phyloP scores from a whole-genome alignment of 1,140 invertebrate species.

The Listronotus oregonensis region DNA sequence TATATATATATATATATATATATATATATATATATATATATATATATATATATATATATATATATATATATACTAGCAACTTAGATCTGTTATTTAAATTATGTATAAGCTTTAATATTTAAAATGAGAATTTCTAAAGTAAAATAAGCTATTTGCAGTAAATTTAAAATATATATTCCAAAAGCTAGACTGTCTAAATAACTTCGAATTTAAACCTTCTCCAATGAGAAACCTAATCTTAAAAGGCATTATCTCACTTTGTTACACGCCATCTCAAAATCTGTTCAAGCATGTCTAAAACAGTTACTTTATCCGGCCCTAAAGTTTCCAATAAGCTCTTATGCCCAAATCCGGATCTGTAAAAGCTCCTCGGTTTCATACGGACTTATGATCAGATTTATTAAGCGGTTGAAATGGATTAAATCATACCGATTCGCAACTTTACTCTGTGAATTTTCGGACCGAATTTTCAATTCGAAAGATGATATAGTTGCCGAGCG shows the following conservation, averaged over 20 bases:
- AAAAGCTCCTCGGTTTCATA: background rate
- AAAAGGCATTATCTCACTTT: background rate
- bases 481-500: background rate
- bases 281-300: constrained; percentile 5
- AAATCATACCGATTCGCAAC: background rate
- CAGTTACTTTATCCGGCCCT: background rate
- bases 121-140: too few species aligned
- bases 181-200: too few species aligned
- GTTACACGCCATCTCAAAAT: background rate
- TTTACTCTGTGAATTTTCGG: background rate
- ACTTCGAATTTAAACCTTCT: background rate
- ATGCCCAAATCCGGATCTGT: constrained; percentile 4
- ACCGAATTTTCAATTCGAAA: constrained; percentile 2
- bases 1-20: too few species aligned
- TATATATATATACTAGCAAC: too few species aligned
- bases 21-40: too few species aligned
- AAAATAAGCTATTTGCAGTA: too few species aligned
- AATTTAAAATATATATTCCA: too few species aligned
- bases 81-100: too few species aligned
- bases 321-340: constrained; percentile 12
- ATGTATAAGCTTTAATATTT: too few species aligned
- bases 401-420: constrained; percentile 13
- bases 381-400: constrained; percentile 13
- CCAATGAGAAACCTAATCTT: too few species aligned
- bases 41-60: too few species aligned